phyloP scores from a whole-genome alignment of 1,140 invertebrate species.

The Drosophila paulistorum region DNA sequence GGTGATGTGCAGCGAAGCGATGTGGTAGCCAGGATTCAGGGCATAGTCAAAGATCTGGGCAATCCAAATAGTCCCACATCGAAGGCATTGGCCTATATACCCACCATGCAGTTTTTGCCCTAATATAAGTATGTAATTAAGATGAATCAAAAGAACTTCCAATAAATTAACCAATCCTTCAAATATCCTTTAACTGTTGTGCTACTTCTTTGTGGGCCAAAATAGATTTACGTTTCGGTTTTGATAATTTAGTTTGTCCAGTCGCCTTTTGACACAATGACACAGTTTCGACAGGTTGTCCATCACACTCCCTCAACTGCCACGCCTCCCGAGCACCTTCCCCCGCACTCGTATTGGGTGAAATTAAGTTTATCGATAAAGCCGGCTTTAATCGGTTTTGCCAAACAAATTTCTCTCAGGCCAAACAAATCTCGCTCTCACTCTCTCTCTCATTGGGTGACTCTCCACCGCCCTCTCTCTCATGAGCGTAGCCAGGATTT shows the following conservation, averaged over 20 bases:
- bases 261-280: constrained; percentile 59
- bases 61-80: constrained; percentile 75
- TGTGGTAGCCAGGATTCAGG: constrained; percentile 72
- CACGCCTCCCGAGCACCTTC: not conserved
- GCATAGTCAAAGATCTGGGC: constrained; percentile 75
- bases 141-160: not conserved
- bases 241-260: constrained; percentile 20
- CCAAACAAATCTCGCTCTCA: constrained; percentile 6
- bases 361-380: constrained; percentile 18
- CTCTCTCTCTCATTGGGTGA: not conserved
- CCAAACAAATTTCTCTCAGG: constrained; percentile 17
- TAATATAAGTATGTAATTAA: constrained; percentile 36
- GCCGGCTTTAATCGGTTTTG: constrained; percentile 21
- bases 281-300: constrained; percentile 60
- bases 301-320: constrained; percentile 40
- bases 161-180: not conserved
- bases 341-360: not conserved
- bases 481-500: too few species aligned
- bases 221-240: not conserved
- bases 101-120: constrained; percentile 77
- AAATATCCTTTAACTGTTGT: not conserved
- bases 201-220: not conserved
- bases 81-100: constrained; percentile 70
- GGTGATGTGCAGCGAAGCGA: constrained; percentile 77
- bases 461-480: constrained; percentile 9